These are phyloP conservation scores for Rhadinocentrus ornatus DNA, from an alignment of 2,797 vertebrate species.

Conservation along the genomic window DNA sequence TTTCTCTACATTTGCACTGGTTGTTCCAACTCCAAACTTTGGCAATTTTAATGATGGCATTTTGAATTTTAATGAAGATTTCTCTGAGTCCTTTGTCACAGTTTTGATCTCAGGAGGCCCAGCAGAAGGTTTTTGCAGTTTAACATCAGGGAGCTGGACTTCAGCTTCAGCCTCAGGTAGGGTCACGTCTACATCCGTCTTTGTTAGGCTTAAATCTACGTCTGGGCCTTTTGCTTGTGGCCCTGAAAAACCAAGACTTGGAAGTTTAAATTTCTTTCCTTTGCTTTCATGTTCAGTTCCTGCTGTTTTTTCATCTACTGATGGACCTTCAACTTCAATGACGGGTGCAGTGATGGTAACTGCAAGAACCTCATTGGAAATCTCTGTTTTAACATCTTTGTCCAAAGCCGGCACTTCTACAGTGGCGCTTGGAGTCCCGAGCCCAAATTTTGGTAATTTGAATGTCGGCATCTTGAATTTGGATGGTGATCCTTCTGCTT, in stretches of 20 bases:
- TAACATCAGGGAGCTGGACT: constrained; percentile 12
- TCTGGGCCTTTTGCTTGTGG: constrained; percentile 59
- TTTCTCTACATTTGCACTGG: constrained; percentile 38
- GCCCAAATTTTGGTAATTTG: constrained; percentile 68
- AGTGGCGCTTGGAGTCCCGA: constrained; percentile 33
- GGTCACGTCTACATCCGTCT: constrained; percentile 54
- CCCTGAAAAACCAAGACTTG: constrained; percentile 56
- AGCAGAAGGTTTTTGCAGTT: constrained; percentile 23
- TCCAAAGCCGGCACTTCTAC: constrained; percentile 35
- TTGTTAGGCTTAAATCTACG: constrained; percentile 36
- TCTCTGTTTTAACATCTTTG: neutral
- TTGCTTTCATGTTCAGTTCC: constrained; percentile 37
- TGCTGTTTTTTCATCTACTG: constrained; percentile 26
- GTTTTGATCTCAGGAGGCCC: constrained; percentile 32
- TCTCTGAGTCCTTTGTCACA: neutral
- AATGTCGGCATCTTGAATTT: constrained; percentile 66
- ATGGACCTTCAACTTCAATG: constrained; percentile 26
- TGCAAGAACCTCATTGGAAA: constrained; percentile 2
- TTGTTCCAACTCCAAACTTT: constrained; percentile 48
- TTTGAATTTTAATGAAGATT: constrained; percentile 55
- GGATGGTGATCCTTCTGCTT: constrained; percentile 22
- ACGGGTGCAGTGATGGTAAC: constrained; percentile 13
- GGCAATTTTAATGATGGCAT: constrained; percentile 50
- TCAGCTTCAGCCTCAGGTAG: constrained; percentile 30
- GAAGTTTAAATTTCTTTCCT: constrained; percentile 60